Evolutionary conservation across 1,140 invertebrate genomes (phyloP).

Genomic region (Drosophila leontia): DNA sequence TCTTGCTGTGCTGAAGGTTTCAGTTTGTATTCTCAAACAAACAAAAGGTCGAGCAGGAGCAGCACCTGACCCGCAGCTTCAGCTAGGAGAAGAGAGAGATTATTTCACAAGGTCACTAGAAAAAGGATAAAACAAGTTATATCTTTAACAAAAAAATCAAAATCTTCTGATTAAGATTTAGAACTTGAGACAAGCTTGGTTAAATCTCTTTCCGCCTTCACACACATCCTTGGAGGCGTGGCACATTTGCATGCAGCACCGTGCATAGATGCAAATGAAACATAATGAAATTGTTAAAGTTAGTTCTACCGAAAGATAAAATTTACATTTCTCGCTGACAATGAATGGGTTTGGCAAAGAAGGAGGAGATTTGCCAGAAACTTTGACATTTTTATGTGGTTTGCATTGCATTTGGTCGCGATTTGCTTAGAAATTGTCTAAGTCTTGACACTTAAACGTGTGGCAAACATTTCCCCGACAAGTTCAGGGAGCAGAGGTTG

Average conservation of each 20-base stretch:
- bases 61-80: constrained; percentile 34
- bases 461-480: constrained; percentile 69
- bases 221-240: constrained; percentile 37
- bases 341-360: constrained; percentile 25
- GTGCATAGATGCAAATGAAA: constrained; percentile 69
- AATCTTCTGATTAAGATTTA: constrained; percentile 3
- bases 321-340: constrained; percentile 76
- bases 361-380: constrained; percentile 32
- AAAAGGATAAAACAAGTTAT: neutral
- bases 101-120: neutral
- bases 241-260: constrained; percentile 58
- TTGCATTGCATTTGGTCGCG: constrained; percentile 63
- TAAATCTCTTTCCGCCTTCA: constrained; percentile 1
- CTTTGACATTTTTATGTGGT: constrained; percentile 78
- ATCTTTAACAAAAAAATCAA: no score
- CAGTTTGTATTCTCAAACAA: constrained; percentile 14
- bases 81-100: neutral
- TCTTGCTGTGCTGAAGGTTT: constrained; percentile 10
- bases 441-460: constrained; percentile 82
- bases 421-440: constrained; percentile 80
- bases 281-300: constrained; percentile 83
- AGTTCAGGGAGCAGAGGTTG: constrained; percentile 37
- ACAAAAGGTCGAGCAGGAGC: constrained; percentile 13
- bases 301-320: constrained; percentile 73
- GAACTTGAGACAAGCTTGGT: neutral